A percentile compares a stretch with the other conserved stretches of the same genome.
Evolutionary conservation across 2,797 vertebrate species (phyloP).

Genomic region (Kryptopterus vitreolus): DNA sequence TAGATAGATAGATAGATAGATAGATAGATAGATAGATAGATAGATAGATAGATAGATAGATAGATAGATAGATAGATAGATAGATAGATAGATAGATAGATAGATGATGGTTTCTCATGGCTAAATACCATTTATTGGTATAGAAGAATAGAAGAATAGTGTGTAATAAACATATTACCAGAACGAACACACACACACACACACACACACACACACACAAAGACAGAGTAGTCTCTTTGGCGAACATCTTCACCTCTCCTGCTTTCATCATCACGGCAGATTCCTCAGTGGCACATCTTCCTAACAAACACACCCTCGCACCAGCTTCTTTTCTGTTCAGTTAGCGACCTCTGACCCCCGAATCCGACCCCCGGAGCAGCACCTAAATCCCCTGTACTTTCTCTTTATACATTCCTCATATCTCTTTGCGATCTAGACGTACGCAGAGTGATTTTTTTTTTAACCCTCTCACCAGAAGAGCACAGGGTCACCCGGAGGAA

Average conservation of each 20-base stretch:
- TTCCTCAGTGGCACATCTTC: constrained; percentile 57
- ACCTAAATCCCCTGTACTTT: constrained; percentile 15
- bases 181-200: background rate
- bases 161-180: too few relatives aligned
- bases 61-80: too few relatives aligned
- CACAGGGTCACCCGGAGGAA: background rate
- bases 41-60: too few relatives aligned
- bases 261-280: constrained; percentile 51
- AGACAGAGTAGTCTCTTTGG: background rate
- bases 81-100: too few relatives aligned
- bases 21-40: too few relatives aligned
- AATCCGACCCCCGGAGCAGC: constrained; percentile 17
- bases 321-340: constrained; percentile 63
- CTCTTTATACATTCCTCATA: constrained; percentile 24
- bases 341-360: constrained; percentile 50
- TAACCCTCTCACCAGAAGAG: background rate
- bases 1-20: too few relatives aligned
- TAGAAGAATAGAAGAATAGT: too few relatives aligned
- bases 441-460: background rate
- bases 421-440: constrained; percentile 15
- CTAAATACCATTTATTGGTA: too few relatives aligned
- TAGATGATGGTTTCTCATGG: too few relatives aligned
- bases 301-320: constrained; percentile 73
- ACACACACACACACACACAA: background rate
- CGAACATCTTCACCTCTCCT: constrained; percentile 18